Base-by-base conservation (phyloP, 2,888 invertebrate species). In the Acanthacorydalis orientalis region DNA sequence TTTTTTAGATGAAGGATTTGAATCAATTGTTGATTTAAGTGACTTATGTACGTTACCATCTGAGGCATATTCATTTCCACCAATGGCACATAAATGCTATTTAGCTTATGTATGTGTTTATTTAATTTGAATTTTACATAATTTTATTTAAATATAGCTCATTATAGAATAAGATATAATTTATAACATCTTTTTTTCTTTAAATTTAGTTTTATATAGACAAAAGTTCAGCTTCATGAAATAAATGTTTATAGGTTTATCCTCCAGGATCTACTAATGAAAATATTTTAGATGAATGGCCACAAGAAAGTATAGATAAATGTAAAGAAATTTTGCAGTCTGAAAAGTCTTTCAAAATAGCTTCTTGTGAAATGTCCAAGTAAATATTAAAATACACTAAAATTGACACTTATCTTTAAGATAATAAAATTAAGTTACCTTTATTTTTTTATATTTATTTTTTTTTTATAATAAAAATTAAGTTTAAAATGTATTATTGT, bases 1-100 rank as follows among this genome's bases (percentile, higher is more conserved):
- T 9, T 31, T 16, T 38, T 31, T 46, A n/a, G 46, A 46, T 40
- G 46, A 46, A 31, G 46, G 46, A 14, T 46, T 46, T 38, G 31
- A 39, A 23, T 14, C 38, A 1, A 23, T 16, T 31, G 15, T 38
- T 10, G 14, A 4, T 11, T 14, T 46, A 8, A n/a, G 31, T 39
- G 9, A 46, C 14, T 11, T 46, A 7, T 39, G 46, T 10, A 35
- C 31, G 23, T 39, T 38, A 15, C 32, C 46, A 12, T 8, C 14
- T 7, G 32, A 38, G 7, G 23, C 16, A 31, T 10, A 10, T 23
- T 31, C n/a, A n/a, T 39, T 23, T 23, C 39, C 46, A 8, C 31
- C 15, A 38, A 46, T 46, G 46, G 39, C 31, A 31, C 7, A 34
- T 1, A 38, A 46, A 39, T 46, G 46, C 15, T 15, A 39, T 31